These are phyloP conservation scores for Drosophila navojoa DNA, from an alignment of 1,140 invertebrate genomes.

Conservation along the genomic window DNA sequence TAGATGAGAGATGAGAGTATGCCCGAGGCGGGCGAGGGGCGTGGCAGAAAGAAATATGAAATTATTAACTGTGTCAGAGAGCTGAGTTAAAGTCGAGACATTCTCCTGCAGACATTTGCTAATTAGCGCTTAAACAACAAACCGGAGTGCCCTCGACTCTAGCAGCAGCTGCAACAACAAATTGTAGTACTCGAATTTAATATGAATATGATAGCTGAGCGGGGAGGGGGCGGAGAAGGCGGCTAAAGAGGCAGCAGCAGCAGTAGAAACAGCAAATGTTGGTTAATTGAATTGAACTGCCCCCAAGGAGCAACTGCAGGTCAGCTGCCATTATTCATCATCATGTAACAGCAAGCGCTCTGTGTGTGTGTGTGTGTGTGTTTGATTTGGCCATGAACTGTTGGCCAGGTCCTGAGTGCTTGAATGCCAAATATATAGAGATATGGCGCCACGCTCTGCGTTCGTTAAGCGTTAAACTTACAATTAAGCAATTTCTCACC, in stretches of 20 bases:
- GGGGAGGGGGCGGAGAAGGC: neutral
- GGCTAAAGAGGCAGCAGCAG: neutral
- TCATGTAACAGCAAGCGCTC: slow-evolving; percentile 20
- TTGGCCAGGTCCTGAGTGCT: slow-evolving; percentile 1
- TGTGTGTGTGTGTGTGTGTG: slow-evolving; percentile 3
- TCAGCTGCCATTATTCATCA: slow-evolving; percentile 48
- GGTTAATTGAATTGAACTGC: slow-evolving; percentile 69
- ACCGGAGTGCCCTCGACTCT: slow-evolving; percentile 22
- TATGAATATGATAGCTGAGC: slow-evolving; percentile 22
- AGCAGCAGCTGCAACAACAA: slow-evolving; percentile 19
- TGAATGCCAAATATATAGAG: neutral
- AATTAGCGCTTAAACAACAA: slow-evolving; percentile 55
- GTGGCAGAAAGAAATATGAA: slow-evolving; percentile 18
- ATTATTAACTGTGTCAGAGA: slow-evolving; percentile 29
- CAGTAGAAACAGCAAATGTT: slow-evolving; percentile 23
- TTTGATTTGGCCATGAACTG: slow-evolving; percentile 11
- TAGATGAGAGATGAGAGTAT: neutral
- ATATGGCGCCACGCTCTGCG: slow-evolving; percentile 2
- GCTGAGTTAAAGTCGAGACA: slow-evolving; percentile 21
- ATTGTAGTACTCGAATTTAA: slow-evolving; percentile 30
- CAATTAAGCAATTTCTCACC: slow-evolving; percentile 81
- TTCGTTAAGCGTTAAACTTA: slow-evolving; percentile 72
- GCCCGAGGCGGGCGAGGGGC: neutral
- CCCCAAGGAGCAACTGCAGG: slow-evolving; percentile 36
- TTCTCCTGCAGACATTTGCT: slow-evolving; percentile 38